phyloP scores from a whole-genome alignment of 2,888 invertebrate genomes.

The Scaptomyza flava region DNA sequence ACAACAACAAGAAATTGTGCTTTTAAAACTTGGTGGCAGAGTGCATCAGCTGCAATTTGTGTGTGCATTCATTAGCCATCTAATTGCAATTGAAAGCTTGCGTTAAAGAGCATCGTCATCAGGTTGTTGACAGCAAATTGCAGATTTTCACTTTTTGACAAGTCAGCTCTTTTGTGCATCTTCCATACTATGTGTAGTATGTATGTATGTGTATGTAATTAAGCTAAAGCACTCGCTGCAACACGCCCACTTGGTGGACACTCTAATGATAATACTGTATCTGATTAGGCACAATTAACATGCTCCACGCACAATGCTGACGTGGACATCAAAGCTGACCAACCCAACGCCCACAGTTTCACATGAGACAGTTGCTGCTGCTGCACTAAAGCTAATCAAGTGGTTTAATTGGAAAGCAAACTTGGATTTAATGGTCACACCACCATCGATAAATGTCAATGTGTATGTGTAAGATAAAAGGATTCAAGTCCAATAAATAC shows the following conservation, averaged over 20 bases:
- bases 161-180: conserved; percentile 51
- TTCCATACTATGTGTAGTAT: background rate
- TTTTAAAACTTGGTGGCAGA: conserved; percentile 8
- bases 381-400: conserved; percentile 67
- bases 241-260: conserved; percentile 46
- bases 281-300: conserved; percentile 75
- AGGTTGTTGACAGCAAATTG: conserved; percentile 33
- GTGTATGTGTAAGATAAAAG: conserved; percentile 21
- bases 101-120: conserved; percentile 14
- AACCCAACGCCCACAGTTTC: conserved; percentile 36
- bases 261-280: conserved; percentile 44
- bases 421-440: conserved; percentile 72
- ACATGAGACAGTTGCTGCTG: conserved; percentile 14
- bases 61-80: conserved; percentile 35
- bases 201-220: conserved; percentile 53
- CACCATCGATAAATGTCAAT: conserved; percentile 57
- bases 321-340: conserved; percentile 43
- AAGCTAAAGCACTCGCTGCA: conserved; percentile 31
- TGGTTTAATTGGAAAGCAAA: conserved; percentile 79
- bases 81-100: conserved; percentile 46
- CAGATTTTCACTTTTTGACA: conserved; percentile 43
- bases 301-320: conserved; percentile 68
- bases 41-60: conserved; percentile 11
- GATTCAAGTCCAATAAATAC: conserved; percentile 27
- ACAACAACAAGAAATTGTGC: conserved; percentile 28